Evolutionary conservation across 2,797 vertebrate species (phyloP), one percentile per base, ranked within the genome.

Genomic region (Rhinogobio ventralis): DNA sequence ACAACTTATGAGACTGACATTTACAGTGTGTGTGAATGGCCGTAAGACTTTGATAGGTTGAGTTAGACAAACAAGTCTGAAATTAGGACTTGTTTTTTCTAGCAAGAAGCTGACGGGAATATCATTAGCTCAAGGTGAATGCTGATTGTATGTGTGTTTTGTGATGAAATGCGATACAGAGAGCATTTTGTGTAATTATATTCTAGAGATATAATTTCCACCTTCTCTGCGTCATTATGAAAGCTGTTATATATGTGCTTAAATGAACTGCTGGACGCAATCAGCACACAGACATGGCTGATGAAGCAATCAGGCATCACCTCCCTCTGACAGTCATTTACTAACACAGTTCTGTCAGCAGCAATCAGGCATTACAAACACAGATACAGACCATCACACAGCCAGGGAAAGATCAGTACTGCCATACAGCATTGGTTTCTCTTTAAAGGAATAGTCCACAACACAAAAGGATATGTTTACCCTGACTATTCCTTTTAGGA

Each of bases 281-380:
- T 86, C 86, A 84, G 45, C 25, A 53, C 68, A 62, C n/a, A 39
- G 66, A 46, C 60, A 23, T 67, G 15, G 33, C 79, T 86, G 80
- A 89, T 83, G 77, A 81, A 79, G 78, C 81, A 82, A 80, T 86
- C 84, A 86, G 14, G 67, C 79, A 57, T 82, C 73, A 76, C 81
- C 62, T 42, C 73, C 79, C 49, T 51, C 55, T 66, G 62, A 76
- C 81, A 84, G 25, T 57, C 80, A 49, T 75, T 67, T 81, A 66
- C 86, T 78, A 64, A 86, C 53, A 77, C 66, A 62, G 33, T 10
- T 45, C 73, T 55, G 60, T 55, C 33, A 55, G 67, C 15, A 64
- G 57, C 36, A 64, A 67, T 73, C 45, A 78, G 73, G 28, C 30
- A 33, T 30, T 68, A 60, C 5, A 49, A 45, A 81, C 25, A 20